phyloP scores from a whole-genome alignment of 2,113 vertebrate genomes.

The Triplophysa tibetana region DNA sequence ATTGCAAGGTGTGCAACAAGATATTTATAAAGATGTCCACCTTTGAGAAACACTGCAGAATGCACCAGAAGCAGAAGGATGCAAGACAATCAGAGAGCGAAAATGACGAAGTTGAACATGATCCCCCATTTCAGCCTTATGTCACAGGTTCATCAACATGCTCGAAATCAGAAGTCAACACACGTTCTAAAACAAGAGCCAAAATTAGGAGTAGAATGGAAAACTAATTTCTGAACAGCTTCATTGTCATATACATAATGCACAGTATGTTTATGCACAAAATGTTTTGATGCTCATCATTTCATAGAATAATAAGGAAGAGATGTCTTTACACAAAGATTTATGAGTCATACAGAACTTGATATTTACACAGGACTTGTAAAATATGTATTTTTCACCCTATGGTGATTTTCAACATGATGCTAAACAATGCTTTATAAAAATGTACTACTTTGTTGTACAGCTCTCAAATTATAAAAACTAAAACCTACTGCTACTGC shows the following conservation, averaged over 20 bases:
- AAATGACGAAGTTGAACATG: conserved; percentile 53
- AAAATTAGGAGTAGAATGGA: conserved; percentile 61
- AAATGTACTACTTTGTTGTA: too few relatives aligned
- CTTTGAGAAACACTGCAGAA: conserved; percentile 71
- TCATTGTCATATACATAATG: not conserved
- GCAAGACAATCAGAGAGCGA: conserved; percentile 21
- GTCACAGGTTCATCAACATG: conserved; percentile 35
- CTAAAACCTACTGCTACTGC: too few relatives aligned
- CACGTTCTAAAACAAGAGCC: conserved; percentile 69
- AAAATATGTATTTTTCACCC: too few relatives aligned
- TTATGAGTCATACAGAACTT: too few relatives aligned
- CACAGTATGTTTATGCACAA: too few relatives aligned
- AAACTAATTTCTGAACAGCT: not conserved
- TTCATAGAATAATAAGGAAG: too few relatives aligned
- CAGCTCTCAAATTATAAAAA: too few relatives aligned
- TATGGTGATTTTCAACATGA: too few relatives aligned
- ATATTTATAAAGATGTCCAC: conserved; percentile 65
- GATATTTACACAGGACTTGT: too few relatives aligned
- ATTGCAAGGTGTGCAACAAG: conserved; percentile 74
- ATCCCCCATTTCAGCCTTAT: conserved; percentile 59
- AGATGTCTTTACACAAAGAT: too few relatives aligned
- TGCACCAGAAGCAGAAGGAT: conserved; percentile 60
- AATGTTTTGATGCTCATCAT: too few relatives aligned
- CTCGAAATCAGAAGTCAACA: conserved; percentile 66
- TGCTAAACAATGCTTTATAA: too few relatives aligned